Base-by-base conservation (phyloP, 1,140 invertebrate genomes). In the Magallana ariakensis region DNA sequence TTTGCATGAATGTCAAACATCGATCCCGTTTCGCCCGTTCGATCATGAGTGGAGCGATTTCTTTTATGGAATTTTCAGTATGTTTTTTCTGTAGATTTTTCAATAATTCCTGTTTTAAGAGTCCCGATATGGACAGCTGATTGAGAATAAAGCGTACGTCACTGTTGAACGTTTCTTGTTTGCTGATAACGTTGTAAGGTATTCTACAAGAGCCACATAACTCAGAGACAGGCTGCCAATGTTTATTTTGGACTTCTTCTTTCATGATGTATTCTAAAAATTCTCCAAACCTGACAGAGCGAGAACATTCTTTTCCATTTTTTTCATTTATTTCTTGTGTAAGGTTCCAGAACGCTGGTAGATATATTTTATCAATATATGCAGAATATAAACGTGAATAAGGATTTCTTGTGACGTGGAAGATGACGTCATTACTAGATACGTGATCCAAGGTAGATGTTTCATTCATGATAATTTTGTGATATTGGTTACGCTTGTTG, bases 281-380 rank as follows among this genome's bases (percentile, higher is more conserved):
- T 22, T 70, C 66, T 26, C 33, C 66, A 22, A 70, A 70, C 3
- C 66, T 70, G 0, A 70, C 66, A 10, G 66, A 9, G 8, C 13
- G 1, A 13, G 22, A 11, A 13, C 66, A 70, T 11, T 11, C 7
- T 70, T 26, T 70, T 9, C 46, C 70, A 3, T 58, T 58, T 16
- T 16, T 84, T 70, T 66, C 54, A 57, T 66, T 60, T 16, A 84
- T 54, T 16, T 56, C 33, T 7, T 4, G 8, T 19, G 66, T 26
- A 0, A 70, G 11, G 26, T 70, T 19, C 19, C n/a, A 70, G 33
- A 70, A 70, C n/a, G 80, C 87, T 0, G 75, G 83, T 22, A 88
- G 70, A 75, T 75, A 88, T 10, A 87, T 54, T 83, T 88, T 90
- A 58, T 90, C 89, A 16, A 90, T 87, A 80, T 85, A 90, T 55